A percentile compares a stretch with the other conserved stretches of the same genome.
These are phyloP conservation scores for Botia kubotai DNA, from an alignment of 2,797 vertebrate species.

Conservation along the genomic window DNA sequence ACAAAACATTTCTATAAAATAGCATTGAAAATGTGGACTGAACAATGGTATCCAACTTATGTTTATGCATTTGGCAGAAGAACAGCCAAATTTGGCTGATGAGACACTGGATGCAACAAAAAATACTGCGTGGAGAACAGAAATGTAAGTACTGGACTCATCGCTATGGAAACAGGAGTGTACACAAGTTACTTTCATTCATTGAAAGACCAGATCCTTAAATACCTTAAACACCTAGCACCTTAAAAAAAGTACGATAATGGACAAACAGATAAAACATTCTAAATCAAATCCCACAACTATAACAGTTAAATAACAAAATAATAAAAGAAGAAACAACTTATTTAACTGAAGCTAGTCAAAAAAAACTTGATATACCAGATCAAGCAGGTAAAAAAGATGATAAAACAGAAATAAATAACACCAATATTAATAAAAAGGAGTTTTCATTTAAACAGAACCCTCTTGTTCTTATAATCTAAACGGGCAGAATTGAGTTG, in stretches of 20 bases:
- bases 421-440: neutral
- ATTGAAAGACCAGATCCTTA: neutral
- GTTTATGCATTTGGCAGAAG: neutral
- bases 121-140: slow-evolving; percentile 15
- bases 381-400: slow-evolving; percentile 28
- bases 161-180: neutral
- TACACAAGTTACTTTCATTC: neutral
- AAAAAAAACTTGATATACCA: neutral
- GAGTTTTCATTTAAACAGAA: neutral
- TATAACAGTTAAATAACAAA: slow-evolving; percentile 1
- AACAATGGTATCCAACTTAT: neutral
- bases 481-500: neutral
- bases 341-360: slow-evolving; percentile 2
- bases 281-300: neutral
- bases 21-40: slow-evolving; percentile 1
- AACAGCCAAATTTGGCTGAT: slow-evolving; percentile 25
- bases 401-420: slow-evolving; percentile 29
- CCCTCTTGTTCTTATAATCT: neutral
- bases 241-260: slow-evolving; percentile 5
- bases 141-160: neutral
- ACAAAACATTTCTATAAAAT: slow-evolving; percentile 15
- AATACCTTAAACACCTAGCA: no score
- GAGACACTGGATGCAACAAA: neutral
- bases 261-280: slow-evolving; percentile 1
- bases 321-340: neutral